A percentile compares a stretch with the other conserved stretches of the same genome.
phyloP scores from a whole-genome alignment of 2,113 vertebrate genomes.

The Dicerorhinus sumatrensis region DNA sequence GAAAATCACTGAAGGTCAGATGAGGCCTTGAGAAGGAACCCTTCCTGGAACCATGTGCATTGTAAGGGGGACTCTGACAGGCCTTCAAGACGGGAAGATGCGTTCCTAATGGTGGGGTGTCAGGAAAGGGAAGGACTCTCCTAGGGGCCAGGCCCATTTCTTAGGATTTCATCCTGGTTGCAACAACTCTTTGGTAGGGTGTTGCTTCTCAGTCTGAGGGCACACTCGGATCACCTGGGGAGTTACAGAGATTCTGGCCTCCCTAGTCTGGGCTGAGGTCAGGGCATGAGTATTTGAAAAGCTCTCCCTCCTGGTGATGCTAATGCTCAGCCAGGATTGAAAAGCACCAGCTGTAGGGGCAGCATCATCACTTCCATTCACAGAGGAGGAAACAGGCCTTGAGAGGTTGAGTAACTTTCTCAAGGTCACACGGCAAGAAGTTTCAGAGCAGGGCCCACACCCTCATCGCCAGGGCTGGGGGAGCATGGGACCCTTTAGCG shows the following conservation, averaged over 20 bases:
- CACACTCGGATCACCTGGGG: not conserved
- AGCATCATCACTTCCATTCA: too few relatives aligned
- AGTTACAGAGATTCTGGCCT: not conserved
- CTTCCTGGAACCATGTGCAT: not conserved
- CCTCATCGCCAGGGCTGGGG: not conserved
- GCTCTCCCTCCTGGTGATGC: not conserved
- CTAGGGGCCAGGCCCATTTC: not conserved
- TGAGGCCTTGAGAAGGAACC: not conserved
- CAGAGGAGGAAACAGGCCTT: not conserved
- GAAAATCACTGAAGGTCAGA: not conserved
- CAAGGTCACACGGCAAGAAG: not conserved
- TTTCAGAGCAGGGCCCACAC: not conserved
- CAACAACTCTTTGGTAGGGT: not conserved
- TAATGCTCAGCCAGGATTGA: rapidly evolving
- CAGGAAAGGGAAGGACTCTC: not conserved
- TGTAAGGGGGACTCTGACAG: not conserved
- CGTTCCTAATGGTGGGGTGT: not conserved
- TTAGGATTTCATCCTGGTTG: not conserved
- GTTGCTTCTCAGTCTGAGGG: not conserved
- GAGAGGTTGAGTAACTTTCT: not conserved
- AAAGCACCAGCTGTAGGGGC: not conserved
- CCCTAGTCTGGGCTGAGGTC: not conserved
- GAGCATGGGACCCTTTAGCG: not conserved
- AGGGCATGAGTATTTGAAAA: not conserved
- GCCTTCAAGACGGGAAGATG: not conserved